Conservation (phyloP, 2,113 vertebrate species). For the Gnathonemus echidnorhynchus region DNA sequence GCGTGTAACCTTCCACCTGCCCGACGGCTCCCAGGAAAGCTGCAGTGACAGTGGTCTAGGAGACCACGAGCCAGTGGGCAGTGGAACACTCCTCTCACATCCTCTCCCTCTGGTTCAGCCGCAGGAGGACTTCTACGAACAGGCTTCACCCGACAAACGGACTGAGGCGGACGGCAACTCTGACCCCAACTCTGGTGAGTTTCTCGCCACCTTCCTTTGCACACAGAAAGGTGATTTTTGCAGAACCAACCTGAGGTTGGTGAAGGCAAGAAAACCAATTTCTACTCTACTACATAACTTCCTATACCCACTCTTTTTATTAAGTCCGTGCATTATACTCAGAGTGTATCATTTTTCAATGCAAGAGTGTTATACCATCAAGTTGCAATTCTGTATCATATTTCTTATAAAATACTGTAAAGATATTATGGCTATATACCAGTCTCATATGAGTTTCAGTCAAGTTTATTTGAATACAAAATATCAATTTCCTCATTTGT, state of each 20-base stretch:
- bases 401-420: neutral
- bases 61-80: constrained; percentile 93
- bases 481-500: neutral
- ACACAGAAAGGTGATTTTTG: neutral
- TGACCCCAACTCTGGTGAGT: constrained; percentile 95
- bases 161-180: constrained; percentile 98
- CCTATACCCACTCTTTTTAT: neutral
- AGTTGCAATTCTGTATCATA: neutral
- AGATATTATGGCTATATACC: neutral
- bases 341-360: neutral
- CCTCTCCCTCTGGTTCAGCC: constrained; percentile 99
- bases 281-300: neutral
- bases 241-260: neutral
- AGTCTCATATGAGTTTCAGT: neutral
- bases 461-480: neutral
- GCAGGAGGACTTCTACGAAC: constrained; percentile 97
- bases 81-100: constrained; percentile 95
- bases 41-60: constrained; percentile 99
- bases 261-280: neutral
- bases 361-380: neutral
- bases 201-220: neutral
- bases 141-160: constrained; percentile 97
- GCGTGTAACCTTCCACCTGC: constrained; percentile 98
- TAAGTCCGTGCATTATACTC: neutral
- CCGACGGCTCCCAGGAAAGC: constrained; percentile 98